Evolutionary conservation across 2,113 vertebrate genomes (phyloP).

Genomic region (Zosterops japonicus): DNA sequence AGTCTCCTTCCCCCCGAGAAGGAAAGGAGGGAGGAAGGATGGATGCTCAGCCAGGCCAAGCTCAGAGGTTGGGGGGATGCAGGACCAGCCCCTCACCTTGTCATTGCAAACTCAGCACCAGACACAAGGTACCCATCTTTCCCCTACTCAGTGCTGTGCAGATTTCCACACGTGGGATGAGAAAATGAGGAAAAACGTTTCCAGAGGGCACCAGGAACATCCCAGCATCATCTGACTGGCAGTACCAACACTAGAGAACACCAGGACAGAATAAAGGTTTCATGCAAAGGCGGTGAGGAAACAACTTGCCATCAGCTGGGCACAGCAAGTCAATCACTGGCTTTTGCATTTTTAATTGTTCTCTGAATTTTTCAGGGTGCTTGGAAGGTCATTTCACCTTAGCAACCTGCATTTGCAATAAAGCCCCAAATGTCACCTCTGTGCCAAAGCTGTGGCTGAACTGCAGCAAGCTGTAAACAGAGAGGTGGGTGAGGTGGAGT

Average conservation of each 20-base stretch:
- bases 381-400: not conserved
- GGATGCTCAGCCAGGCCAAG: not conserved
- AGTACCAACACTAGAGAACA: not conserved
- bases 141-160: not conserved
- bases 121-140: not conserved
- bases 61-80: fast-evolving
- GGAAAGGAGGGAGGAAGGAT: not conserved
- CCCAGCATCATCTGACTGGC: not conserved
- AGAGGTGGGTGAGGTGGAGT: not conserved
- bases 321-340: not conserved
- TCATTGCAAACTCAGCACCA: not conserved
- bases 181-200: not conserved
- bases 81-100: not conserved
- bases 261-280: not conserved
- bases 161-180: not conserved
- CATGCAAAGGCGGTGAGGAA: not conserved
- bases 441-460: not conserved
- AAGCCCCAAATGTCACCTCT: not conserved
- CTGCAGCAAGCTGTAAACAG: not conserved
- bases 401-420: not conserved
- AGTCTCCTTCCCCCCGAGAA: not conserved
- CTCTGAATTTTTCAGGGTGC: not conserved
- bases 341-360: not conserved
- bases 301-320: not conserved
- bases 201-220: not conserved